Percentiles rank a stretch among this genome's conserved stretches.
Conservation (phyloP, 2,113 vertebrate genomes). For the Eptesicus fuscus region DNA sequence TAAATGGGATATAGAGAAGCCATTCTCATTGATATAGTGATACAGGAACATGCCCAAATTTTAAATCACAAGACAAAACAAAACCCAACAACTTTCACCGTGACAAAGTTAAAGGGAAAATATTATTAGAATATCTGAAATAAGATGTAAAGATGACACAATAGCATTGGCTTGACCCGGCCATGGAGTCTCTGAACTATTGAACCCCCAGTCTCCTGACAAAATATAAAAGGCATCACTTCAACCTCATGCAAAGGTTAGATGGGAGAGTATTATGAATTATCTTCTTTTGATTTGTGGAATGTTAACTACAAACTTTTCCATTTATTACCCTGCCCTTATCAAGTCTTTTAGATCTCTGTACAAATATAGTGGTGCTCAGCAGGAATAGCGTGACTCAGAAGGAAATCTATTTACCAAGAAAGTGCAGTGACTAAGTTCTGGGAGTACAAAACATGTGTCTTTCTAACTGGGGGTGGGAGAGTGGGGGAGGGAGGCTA, state of each 20-base stretch:
- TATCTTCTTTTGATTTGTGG: constrained; percentile 43
- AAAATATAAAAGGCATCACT: constrained; percentile 10
- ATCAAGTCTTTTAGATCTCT: constrained; percentile 63
- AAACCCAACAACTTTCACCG: not conserved
- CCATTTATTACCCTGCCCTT: constrained; percentile 61
- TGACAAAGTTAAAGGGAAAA: not conserved
- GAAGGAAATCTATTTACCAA: constrained; percentile 73
- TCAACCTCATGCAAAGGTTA: constrained; percentile 18
- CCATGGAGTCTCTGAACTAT: not conserved
- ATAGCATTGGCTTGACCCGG: not conserved
- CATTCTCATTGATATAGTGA: not conserved
- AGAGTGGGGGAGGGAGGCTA: constrained; percentile 34
- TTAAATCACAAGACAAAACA: not conserved
- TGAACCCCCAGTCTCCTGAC: not conserved
- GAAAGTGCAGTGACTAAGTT: constrained; percentile 66
- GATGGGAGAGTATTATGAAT: not conserved
- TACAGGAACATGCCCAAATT: not conserved
- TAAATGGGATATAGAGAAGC: not conserved
- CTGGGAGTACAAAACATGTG: constrained; percentile 59
- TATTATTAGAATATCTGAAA: not conserved
- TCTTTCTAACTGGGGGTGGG: constrained; percentile 34
- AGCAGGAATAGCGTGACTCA: constrained; percentile 61
- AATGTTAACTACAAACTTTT: constrained; percentile 21
- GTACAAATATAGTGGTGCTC: constrained; percentile 72
- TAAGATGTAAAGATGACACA: not conserved